Evolutionary conservation across 2,888 invertebrate genomes (phyloP).

Genomic region (Pocota personata): DNA sequence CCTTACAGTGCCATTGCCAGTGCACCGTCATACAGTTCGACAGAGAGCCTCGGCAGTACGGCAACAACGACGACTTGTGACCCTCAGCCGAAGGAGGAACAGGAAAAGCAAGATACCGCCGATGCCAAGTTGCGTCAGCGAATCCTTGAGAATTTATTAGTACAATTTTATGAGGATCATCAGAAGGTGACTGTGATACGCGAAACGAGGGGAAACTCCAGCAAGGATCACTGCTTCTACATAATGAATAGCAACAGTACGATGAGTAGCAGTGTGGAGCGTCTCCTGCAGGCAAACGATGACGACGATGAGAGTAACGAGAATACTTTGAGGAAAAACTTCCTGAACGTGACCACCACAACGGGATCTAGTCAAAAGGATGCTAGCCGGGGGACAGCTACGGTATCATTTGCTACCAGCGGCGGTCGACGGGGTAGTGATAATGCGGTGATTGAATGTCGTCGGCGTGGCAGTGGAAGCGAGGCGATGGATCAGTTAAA

Average conservation of each 20-base stretch:
- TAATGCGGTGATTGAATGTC: conserved; percentile 75
- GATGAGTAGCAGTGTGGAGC: conserved; percentile 76
- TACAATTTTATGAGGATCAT: conserved; percentile 82
- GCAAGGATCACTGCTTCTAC: conserved; percentile 70
- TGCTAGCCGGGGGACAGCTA: conserved; percentile 37
- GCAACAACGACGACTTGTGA: conserved; percentile 68
- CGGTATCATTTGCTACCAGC: conserved; percentile 68
- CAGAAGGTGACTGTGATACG: conserved; percentile 79
- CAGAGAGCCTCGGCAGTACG: conserved; percentile 69
- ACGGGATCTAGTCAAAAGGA: conserved; percentile 74
- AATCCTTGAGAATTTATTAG: conserved; percentile 80
- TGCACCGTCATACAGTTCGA: conserved; percentile 74
- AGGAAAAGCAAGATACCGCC: conserved; percentile 28
- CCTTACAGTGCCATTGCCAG: conserved; percentile 79
- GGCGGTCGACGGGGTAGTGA: conserved; percentile 74
- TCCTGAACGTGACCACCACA: conserved; percentile 56
- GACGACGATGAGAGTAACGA: conserved; percentile 75
- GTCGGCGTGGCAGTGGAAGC: conserved; percentile 59
- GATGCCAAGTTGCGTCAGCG: conserved; percentile 63
- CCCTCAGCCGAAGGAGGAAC: conserved; percentile 28
- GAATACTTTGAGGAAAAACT: conserved; percentile 57
- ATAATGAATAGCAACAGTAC: conserved; percentile 77
- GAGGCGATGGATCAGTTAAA: conserved; percentile 77
- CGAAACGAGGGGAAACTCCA: conserved; percentile 65
- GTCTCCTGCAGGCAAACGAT: conserved; percentile 75